A percentile compares a stretch with the other conserved stretches of the same genome.
These are phyloP conservation scores for Anniella stebbinsi DNA, from an alignment of 2,797 vertebrate species.

Conservation along the genomic window DNA sequence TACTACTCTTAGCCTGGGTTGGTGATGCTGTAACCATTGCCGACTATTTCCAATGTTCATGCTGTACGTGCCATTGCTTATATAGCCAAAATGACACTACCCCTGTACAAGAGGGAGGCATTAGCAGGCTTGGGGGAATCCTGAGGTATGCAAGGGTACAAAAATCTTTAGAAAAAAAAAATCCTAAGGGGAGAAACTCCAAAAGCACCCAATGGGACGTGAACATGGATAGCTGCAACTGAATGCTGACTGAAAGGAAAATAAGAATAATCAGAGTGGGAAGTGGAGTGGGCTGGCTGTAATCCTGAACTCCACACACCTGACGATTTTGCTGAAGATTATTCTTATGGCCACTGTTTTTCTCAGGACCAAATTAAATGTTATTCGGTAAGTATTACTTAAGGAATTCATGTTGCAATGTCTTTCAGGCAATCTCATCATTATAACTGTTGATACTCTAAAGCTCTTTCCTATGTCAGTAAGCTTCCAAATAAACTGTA, in stretches of 20 bases:
- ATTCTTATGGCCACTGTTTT: not conserved
- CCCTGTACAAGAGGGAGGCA: not conserved
- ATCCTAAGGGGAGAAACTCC: not conserved
- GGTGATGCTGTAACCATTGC: not conserved
- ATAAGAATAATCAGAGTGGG: no score
- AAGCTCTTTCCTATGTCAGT: rapidly evolving
- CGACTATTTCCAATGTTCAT: not conserved
- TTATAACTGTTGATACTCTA: not conserved
- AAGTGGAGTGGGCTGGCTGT: not conserved
- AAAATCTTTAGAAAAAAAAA: not conserved
- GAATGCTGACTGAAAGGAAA: not conserved
- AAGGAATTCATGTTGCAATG: not conserved
- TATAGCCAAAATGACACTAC: not conserved
- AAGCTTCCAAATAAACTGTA: not conserved
- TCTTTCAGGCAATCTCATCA: not conserved
- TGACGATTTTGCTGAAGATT: not conserved
- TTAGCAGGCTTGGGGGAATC: not conserved
- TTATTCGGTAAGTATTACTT: not conserved
- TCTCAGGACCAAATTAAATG: not conserved
- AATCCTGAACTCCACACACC: not conserved
- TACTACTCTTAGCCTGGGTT: not conserved
- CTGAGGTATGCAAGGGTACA: not conserved
- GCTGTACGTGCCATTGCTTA: not conserved
- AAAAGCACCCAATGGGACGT: not conserved
- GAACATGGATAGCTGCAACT: not conserved